Conservation (phyloP, 1,140 invertebrate genomes). For the Drosophila pseudoananassae region DNA sequence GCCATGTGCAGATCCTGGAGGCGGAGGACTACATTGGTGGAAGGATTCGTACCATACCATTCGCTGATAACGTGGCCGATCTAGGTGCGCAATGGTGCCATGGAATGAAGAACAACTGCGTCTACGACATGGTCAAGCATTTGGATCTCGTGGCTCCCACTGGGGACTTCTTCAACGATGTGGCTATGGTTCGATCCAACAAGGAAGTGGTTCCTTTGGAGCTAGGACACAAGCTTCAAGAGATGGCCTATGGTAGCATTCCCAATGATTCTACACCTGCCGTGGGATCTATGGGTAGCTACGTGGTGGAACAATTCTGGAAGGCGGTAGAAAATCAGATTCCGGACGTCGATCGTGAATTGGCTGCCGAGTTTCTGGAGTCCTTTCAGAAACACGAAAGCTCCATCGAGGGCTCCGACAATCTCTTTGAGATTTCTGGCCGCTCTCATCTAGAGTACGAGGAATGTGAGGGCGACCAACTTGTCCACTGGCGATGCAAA, state of each 20-base stretch:
- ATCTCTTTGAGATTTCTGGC: slow-evolving; percentile 83
- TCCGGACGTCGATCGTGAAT: slow-evolving; percentile 18
- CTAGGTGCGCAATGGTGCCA: slow-evolving; percentile 92
- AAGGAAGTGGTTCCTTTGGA: slow-evolving; percentile 67
- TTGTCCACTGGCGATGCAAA: slow-evolving; percentile 86
- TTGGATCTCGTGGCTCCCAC: slow-evolving; percentile 84
- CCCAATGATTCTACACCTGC: neutral
- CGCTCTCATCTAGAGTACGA: slow-evolving; percentile 81
- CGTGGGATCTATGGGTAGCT: slow-evolving; percentile 80
- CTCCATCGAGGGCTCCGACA: slow-evolving; percentile 85
- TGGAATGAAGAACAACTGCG: slow-evolving; percentile 89
- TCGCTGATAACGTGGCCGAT: slow-evolving; percentile 88
- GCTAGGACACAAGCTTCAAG: slow-evolving; percentile 45
- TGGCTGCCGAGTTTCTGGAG: slow-evolving; percentile 83
- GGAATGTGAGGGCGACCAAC: slow-evolving; percentile 85
- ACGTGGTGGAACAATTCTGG: slow-evolving; percentile 49
- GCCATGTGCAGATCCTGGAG: slow-evolving; percentile 86
- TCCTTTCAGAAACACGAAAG: slow-evolving; percentile 85
- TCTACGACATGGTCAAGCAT: slow-evolving; percentile 87
- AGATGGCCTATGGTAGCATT: slow-evolving; percentile 10
- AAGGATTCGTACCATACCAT: slow-evolving; percentile 86
- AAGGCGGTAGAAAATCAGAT: slow-evolving; percentile 3
- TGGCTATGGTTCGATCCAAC: slow-evolving; percentile 70
- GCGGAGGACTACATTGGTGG: slow-evolving; percentile 89
- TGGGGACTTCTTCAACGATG: slow-evolving; percentile 30